Evolutionary conservation across 2,797 vertebrate genomes (phyloP).

Genomic region (Diceros bicornis): DNA sequence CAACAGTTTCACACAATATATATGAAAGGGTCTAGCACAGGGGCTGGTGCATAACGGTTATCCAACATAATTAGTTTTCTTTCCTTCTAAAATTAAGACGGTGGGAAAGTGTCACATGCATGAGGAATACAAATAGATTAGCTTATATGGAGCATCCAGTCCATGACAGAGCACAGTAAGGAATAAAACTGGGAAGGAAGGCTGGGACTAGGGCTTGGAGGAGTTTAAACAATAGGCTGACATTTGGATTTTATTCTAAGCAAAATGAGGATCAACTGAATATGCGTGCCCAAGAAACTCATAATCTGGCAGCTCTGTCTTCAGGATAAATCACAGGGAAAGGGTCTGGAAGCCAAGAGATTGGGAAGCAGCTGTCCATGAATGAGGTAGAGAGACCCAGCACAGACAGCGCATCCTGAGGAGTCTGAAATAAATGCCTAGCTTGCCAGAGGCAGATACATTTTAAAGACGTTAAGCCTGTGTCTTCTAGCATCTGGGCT

Average conservation of each 20-base stretch:
- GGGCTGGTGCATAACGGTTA: background rate
- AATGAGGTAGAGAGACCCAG: background rate
- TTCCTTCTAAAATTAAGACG: background rate
- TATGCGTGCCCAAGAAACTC: background rate
- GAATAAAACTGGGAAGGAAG: background rate
- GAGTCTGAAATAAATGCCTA: background rate
- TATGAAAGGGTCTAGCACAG: background rate
- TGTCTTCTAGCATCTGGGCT: background rate
- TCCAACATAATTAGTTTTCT: background rate
- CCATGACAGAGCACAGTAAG: background rate
- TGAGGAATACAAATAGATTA: background rate
- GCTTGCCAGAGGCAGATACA: background rate
- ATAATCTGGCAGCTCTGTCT: background rate
- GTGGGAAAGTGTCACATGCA: background rate
- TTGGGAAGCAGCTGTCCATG: background rate
- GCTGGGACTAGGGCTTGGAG: background rate
- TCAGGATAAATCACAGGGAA: background rate
- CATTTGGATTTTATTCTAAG: background rate
- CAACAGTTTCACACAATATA: background rate
- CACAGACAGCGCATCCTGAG: rapidly evolving
- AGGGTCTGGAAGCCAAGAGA: background rate
- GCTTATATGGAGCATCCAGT: background rate
- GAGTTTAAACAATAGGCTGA: background rate
- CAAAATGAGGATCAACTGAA: background rate
- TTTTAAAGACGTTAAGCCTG: background rate